These are phyloP conservation scores for Tadarida brasiliensis DNA, from an alignment of 2,797 vertebrate genomes.

Conservation along the genomic window DNA sequence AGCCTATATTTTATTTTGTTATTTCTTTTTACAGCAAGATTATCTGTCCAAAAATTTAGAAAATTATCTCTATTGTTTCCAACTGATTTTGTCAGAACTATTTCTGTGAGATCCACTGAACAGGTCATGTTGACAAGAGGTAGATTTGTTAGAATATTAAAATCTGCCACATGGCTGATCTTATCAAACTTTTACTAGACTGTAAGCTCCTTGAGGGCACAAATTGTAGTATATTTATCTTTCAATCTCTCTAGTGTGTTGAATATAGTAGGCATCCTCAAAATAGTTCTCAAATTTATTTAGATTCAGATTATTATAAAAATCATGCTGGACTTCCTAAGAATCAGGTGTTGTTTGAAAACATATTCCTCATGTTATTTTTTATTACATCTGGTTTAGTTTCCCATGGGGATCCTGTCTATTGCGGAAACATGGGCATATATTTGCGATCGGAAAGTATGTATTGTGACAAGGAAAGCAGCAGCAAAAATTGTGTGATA, in stretches of 20 bases:
- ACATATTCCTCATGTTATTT: neutral
- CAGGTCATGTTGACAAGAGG: neutral
- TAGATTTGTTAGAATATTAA: conserved; percentile 13
- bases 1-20: conserved; percentile 29
- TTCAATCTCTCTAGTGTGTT: neutral
- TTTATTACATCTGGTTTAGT: conserved; percentile 11
- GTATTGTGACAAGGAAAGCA: neutral
- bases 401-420: neutral
- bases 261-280: neutral
- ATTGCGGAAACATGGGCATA: neutral
- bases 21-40: conserved; percentile 31
- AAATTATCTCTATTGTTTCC: conserved; percentile 26
- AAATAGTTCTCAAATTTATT: conserved; percentile 11
- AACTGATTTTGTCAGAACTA: conserved; percentile 5
- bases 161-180: neutral
- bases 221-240: neutral
- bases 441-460: conserved; percentile 5
- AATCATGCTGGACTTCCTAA: conserved; percentile 34
- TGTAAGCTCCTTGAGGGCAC: neutral
- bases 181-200: neutral
- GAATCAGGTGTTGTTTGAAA: neutral
- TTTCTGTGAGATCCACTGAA: conserved; percentile 26
- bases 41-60: conserved; percentile 32
- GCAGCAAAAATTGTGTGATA: neutral
- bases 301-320: conserved; percentile 40